These are phyloP conservation scores for Achatina immaculata DNA, from an alignment of 1,140 invertebrate genomes.

Conservation along the genomic window DNA sequence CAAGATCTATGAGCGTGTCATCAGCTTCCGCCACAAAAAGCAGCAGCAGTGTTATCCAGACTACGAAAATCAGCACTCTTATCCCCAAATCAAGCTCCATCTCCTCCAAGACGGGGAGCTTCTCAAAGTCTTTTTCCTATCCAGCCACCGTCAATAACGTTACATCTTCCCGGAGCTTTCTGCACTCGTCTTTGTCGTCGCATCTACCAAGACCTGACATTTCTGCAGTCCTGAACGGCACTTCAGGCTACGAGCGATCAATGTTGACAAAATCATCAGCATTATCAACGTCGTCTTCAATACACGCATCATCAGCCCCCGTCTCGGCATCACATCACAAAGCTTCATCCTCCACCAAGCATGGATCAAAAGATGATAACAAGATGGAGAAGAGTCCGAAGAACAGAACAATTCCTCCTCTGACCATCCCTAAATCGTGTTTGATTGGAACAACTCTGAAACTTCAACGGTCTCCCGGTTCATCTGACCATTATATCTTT, in stretches of 20 bases:
- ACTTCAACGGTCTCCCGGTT: constrained; percentile 35
- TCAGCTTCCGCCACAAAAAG: neutral
- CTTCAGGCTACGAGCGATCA: neutral
- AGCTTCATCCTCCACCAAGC: constrained; percentile 1
- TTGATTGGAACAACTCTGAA: constrained; percentile 27
- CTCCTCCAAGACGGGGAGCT: constrained; percentile 9
- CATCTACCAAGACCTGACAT: neutral
- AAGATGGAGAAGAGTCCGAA: constrained; percentile 6
- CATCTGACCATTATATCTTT: constrained; percentile 35
- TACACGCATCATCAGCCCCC: neutral
- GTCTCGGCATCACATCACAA: neutral
- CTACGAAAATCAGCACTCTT: constrained; percentile 35
- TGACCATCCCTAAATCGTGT: constrained; percentile 31
- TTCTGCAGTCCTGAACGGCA: constrained; percentile 18
- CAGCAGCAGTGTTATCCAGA: constrained; percentile 37
- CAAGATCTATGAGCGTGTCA: neutral
- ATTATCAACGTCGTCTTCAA: neutral
- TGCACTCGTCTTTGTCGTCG: constrained; percentile 7
- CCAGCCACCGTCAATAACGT: constrained; percentile 27
- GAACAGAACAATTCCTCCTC: constrained; percentile 21
- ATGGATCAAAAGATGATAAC: constrained; percentile 6
- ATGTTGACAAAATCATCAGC: neutral
- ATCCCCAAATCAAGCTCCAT: constrained; percentile 33
- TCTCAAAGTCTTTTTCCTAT: constrained; percentile 18
- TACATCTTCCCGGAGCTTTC: constrained; percentile 16